phyloP scores from a whole-genome alignment of 1,140 invertebrate genomes.

The Gonioctena quinquepunctata region DNA sequence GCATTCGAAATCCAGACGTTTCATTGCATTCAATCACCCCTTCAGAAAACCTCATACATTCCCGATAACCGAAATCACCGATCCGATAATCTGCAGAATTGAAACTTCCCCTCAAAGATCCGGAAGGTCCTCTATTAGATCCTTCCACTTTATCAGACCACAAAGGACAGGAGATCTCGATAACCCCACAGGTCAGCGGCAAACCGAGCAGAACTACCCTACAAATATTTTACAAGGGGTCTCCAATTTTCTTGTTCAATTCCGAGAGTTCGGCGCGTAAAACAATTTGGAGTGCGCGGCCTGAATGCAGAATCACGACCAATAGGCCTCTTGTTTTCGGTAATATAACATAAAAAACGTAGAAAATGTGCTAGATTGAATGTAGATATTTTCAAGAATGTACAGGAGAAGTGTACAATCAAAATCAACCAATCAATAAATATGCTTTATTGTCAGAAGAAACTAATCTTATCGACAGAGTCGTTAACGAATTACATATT shows the following conservation, averaged over 20 bases:
- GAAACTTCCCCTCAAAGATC: background rate
- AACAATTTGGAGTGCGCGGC: constrained; percentile 45
- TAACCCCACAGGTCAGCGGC: background rate
- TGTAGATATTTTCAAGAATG: too few species aligned
- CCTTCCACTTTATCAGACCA: background rate
- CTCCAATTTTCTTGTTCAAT: constrained; percentile 34
- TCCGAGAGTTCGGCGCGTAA: constrained; percentile 41
- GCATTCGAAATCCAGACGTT: background rate
- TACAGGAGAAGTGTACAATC: too few species aligned
- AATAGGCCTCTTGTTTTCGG: too few species aligned
- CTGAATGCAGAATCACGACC: constrained; percentile 47
- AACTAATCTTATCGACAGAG: too few species aligned
- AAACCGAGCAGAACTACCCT: background rate
- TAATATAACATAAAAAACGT: too few species aligned
- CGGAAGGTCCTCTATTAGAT: background rate
- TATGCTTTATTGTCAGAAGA: too few species aligned
- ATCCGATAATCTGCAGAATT: background rate
- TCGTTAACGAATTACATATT: too few species aligned
- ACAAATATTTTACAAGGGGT: constrained; percentile 34
- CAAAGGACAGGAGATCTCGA: background rate
- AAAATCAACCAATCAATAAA: too few species aligned
- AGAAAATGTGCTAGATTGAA: too few species aligned
- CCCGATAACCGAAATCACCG: background rate
- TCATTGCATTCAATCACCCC: background rate
- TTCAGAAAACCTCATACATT: background rate